A percentile compares a stretch with the other conserved stretches of the same genome.
Evolutionary conservation across 1,140 invertebrate genomes (phyloP).

Genomic region (Reticulitermes speratus): DNA sequence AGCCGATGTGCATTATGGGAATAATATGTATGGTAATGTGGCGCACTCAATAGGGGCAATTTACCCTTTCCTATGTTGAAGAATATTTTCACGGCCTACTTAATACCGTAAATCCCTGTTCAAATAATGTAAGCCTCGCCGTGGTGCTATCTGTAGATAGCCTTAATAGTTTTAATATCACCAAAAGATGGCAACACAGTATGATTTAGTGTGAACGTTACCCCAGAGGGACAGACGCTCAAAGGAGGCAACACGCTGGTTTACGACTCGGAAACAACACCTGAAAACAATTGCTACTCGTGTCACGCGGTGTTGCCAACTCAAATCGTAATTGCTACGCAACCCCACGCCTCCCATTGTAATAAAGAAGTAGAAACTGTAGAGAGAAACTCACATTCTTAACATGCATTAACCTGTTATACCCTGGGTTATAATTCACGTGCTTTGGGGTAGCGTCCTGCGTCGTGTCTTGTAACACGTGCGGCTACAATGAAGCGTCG

Average conservation of each 20-base stretch:
- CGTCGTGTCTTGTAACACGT: no score
- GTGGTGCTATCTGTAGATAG: not conserved
- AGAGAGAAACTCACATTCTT: not conserved
- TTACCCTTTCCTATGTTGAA: not conserved
- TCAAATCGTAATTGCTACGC: not conserved
- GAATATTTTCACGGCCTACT: not conserved
- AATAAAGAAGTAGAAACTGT: not conserved
- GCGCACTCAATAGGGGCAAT: not conserved
- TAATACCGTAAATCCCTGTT: not conserved
- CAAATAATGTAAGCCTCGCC: not conserved
- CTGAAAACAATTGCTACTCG: not conserved
- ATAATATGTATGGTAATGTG: conserved; percentile 33
- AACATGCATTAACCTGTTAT: not conserved
- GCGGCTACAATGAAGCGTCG: no score
- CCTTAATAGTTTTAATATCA: conserved; percentile 14
- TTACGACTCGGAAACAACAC: not conserved
- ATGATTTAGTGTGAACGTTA: not conserved
- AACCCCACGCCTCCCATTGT: not conserved
- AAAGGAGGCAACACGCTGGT: not conserved
- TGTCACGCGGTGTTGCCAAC: not conserved
- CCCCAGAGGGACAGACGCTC: not conserved
- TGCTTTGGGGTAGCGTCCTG: no score
- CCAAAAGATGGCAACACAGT: not conserved
- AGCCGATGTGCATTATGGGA: conserved; percentile 23
- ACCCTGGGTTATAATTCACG: not conserved